Conservation (phyloP, 1,140 invertebrate species). For the Anagrus nilaparvatae region DNA sequence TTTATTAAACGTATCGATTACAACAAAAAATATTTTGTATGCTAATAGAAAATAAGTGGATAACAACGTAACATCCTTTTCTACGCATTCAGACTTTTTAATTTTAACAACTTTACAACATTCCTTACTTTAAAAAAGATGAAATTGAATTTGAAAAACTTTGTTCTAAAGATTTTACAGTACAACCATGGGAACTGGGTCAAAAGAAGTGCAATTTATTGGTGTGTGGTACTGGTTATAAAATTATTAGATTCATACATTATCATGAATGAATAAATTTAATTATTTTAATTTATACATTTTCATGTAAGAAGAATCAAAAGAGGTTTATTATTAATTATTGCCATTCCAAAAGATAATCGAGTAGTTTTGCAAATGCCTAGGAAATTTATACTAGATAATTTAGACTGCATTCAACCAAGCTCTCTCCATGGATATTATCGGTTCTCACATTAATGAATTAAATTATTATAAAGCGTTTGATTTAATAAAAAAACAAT, state of each 20-base stretch:
- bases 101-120: constrained; percentile 65
- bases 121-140: constrained; percentile 44
- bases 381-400: too few relatives aligned
- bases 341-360: constrained; percentile 53
- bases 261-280: background rate
- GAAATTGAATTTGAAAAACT: constrained; percentile 30
- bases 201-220: constrained; percentile 7
- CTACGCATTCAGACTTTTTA: constrained; percentile 62
- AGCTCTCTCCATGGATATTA: constrained; percentile 62
- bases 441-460: constrained; percentile 54
- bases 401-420: constrained; percentile 81
- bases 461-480: constrained; percentile 55
- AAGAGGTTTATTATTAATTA: constrained; percentile 65
- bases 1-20: constrained; percentile 44
- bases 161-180: constrained; percentile 25
- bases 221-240: constrained; percentile 22
- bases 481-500: constrained; percentile 69
- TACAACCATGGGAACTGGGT: constrained; percentile 30
- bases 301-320: constrained; percentile 60
- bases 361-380: constrained; percentile 81
- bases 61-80: constrained; percentile 67
- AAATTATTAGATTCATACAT: too few relatives aligned
- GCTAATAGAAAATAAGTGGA: constrained; percentile 52
- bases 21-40: constrained; percentile 55
- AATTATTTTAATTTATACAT: constrained; percentile 26